Conservation (phyloP, 2,888 invertebrate genomes). For the Yponomeuta evonymella region DNA sequence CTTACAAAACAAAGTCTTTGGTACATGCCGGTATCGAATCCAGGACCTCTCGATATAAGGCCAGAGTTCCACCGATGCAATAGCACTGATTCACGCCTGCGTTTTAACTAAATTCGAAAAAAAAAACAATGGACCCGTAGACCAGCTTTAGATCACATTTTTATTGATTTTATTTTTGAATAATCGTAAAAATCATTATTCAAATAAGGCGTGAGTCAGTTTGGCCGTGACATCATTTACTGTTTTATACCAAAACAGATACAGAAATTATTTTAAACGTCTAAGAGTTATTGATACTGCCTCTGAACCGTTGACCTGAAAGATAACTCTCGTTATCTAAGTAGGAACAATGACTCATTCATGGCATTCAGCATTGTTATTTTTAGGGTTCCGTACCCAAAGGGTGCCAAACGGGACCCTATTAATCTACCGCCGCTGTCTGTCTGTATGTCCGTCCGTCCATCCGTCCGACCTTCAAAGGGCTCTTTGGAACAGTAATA, state of each 20-base stretch:
- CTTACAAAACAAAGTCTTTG: too few relatives aligned
- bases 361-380: not conserved
- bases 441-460: too few relatives aligned
- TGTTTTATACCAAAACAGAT: constrained; percentile 54
- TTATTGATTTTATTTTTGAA: constrained; percentile 14
- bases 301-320: constrained; percentile 66
- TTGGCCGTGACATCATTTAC: constrained; percentile 64
- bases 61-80: too few relatives aligned
- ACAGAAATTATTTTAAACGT: constrained; percentile 56
- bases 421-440: too few relatives aligned
- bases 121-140: constrained; percentile 2
- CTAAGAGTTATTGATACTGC: constrained; percentile 63
- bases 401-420: too few relatives aligned
- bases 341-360: constrained; percentile 46
- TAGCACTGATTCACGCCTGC: not conserved
- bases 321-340: constrained; percentile 24
- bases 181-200: constrained; percentile 37
- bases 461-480: too few relatives aligned
- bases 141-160: constrained; percentile 6
- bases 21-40: too few relatives aligned
- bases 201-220: constrained; percentile 58
- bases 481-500: too few relatives aligned
- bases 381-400: not conserved
- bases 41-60: too few relatives aligned
- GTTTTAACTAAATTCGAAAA: not conserved